Evolutionary conservation across 2,888 invertebrate species (phyloP), one percentile per base, ranked within the genome.

Genomic region (Notodonta dromedarius): DNA sequence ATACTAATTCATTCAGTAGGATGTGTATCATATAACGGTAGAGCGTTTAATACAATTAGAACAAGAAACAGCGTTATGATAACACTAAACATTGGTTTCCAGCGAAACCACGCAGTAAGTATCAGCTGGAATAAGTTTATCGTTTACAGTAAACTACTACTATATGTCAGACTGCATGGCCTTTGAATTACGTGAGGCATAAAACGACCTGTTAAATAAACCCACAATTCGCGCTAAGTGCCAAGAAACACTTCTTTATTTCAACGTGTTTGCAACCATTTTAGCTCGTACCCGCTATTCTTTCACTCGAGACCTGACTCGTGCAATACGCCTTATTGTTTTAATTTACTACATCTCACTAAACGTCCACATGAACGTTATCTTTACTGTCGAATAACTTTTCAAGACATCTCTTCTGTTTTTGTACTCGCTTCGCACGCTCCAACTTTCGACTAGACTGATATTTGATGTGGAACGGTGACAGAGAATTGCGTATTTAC

Each of bases 121-220:
- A 87, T 83, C 69, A 80, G 78, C 75, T 71, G 67, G 77, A 82
- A 85, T 86, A 84, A 78, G 82, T 88, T 89, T 88, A 90, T 87
- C 84, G 84, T 76, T 76, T 68, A 82, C 83, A 83, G 86, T 90
- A 88, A 90, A 87, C 81, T 80, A 83, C 77, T 76, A 79, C 82
- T 78, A 87, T 87, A 88, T 87, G 85, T 88, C 80, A 86, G 80
- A 76, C 78, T 82, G 80, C 85, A 86, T 86, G 82, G 80, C 80
- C 82, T 87, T 84, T 83, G 82, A 83, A 83, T 84, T 84, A 83
- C 81, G 79, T 78, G 80, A 79, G 73, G 78, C 82, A 82, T 84
- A 84, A 85, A 85, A 74, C 82, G 80, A 86, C 80, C 83, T 81
- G 83, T 82, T 85, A 83, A 82, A 79, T 74, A 79, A 74, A 81